phyloP scores from a whole-genome alignment of 2,888 invertebrate genomes.

The Eulithis testata region DNA sequence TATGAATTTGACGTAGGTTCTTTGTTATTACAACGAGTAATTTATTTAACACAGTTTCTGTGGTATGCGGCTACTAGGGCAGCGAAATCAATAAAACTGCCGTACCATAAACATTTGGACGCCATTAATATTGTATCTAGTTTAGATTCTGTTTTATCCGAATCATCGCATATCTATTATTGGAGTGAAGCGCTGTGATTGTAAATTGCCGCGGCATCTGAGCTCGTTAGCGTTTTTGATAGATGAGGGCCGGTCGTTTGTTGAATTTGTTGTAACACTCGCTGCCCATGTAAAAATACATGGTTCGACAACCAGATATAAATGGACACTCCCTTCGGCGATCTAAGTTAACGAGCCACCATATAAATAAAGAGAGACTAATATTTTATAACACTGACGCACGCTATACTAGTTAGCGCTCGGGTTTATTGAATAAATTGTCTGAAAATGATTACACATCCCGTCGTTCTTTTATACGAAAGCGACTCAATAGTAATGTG shows the following conservation, averaged over 20 bases:
- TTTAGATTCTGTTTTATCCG: constrained; percentile 61
- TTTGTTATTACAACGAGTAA: not conserved
- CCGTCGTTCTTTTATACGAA: constrained; percentile 31
- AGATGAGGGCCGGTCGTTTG: constrained; percentile 81
- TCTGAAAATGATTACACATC: constrained; percentile 45
- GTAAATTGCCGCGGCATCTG: constrained; percentile 77
- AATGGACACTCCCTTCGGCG: constrained; percentile 82
- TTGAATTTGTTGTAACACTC: constrained; percentile 80
- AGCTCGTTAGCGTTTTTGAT: constrained; percentile 83
- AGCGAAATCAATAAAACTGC: constrained; percentile 24
- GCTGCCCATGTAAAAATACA: constrained; percentile 77
- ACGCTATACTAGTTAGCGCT: constrained; percentile 55
- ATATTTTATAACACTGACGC: constrained; percentile 72
- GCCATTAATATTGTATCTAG: constrained; percentile 32
- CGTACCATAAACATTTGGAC: constrained; percentile 34
- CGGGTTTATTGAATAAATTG: constrained; percentile 51
- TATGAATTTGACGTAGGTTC: constrained; percentile 2
- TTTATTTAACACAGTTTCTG: constrained; percentile 5
- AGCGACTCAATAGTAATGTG: constrained; percentile 13
- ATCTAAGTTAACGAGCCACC: constrained; percentile 80
- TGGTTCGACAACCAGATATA: constrained; percentile 79
- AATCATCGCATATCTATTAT: constrained; percentile 72
- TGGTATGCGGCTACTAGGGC: constrained; percentile 22
- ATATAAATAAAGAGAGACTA: constrained; percentile 78
- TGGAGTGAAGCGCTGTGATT: constrained; percentile 69